A percentile compares a stretch with the other conserved stretches of the same genome.
Conservation (phyloP, 2,888 invertebrate species). For the Homarus gammarus region DNA sequence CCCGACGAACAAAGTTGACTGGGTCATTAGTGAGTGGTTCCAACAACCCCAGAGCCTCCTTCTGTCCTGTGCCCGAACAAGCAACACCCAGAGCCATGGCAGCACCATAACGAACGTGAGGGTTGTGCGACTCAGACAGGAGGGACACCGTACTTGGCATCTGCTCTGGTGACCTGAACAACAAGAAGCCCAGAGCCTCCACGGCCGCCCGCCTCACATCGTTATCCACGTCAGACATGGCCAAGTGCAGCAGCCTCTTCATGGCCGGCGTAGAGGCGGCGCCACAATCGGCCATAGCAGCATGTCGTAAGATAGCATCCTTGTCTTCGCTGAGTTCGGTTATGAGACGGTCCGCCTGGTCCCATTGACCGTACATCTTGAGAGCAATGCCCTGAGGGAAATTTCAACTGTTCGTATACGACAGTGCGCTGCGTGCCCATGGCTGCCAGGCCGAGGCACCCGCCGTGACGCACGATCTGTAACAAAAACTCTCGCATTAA, state of each 20-base stretch:
- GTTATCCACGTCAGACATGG: slow-evolving; percentile 99
- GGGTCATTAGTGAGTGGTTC: slow-evolving; percentile 99
- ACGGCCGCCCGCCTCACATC: slow-evolving; percentile 99
- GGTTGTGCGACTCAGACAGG: slow-evolving; percentile 98
- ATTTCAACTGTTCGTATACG: slow-evolving; percentile 97
- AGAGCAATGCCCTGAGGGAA: slow-evolving; percentile 97
- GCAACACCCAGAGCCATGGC: slow-evolving; percentile 99
- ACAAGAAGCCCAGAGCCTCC: slow-evolving; percentile 97
- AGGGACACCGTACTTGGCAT: slow-evolving; percentile 98
- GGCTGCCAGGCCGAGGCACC: slow-evolving; percentile 97
- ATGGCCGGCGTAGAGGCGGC: slow-evolving; percentile 95
- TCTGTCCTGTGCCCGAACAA: slow-evolving; percentile 86
- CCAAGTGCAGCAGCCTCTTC: slow-evolving; percentile 94
- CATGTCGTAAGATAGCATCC: slow-evolving; percentile 82
- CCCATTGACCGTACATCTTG: slow-evolving; percentile 97
- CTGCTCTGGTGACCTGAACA: slow-evolving; percentile 97
- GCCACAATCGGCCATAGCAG: slow-evolving; percentile 98
- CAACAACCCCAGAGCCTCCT: slow-evolving; percentile 95
- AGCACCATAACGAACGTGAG: slow-evolving; percentile 98
- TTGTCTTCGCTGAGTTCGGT: slow-evolving; percentile 94
- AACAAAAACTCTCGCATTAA: no score
- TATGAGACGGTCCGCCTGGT: slow-evolving; percentile 96
- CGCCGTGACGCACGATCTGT: slow-evolving; percentile 96
- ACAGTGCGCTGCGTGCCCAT: slow-evolving; percentile 98
- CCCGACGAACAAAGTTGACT: slow-evolving; percentile 99